Percentiles rank a stretch among this genome's conserved stretches.
Conservation (phyloP, 2,113 vertebrate species). For the Rhinogobius similis region DNA sequence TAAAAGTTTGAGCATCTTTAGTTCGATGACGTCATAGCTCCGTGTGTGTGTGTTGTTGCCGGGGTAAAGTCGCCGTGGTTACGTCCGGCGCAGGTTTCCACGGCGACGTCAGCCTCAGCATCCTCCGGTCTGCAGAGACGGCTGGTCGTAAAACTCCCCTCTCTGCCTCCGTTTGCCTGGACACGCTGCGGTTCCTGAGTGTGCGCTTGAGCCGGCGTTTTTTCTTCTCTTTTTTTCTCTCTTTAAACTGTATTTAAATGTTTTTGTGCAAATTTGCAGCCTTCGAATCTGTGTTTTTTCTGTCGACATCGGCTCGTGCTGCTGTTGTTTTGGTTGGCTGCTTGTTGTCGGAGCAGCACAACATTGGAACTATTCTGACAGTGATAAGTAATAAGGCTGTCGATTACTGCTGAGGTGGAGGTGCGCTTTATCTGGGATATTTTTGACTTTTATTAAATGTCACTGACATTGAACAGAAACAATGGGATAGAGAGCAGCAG, state of each 20-base stretch:
- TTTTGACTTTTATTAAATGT: neutral
- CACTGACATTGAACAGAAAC: neutral
- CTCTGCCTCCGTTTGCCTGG: neutral
- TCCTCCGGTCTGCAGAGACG: neutral
- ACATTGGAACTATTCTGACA: neutral
- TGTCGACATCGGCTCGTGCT: neutral
- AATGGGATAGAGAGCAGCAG: neutral
- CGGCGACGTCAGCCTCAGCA: constrained; percentile 1
- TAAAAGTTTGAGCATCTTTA: neutral
- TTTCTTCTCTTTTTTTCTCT: no score
- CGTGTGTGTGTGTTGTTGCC: constrained; percentile 52
- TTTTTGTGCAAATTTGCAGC: neutral
- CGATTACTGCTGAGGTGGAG: neutral
- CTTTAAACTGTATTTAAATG: no score
- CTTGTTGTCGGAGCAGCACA: neutral
- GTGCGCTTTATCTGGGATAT: neutral
- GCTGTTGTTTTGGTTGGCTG: neutral
- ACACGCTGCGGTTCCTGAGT: neutral
- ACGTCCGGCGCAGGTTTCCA: constrained; percentile 32
- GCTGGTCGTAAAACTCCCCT: neutral
- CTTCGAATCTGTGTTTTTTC: neutral
- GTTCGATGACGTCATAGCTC: neutral
- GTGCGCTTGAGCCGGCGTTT: no score
- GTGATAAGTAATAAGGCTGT: neutral
- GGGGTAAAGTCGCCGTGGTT: constrained; percentile 65